Percentiles rank a stretch among this genome's conserved stretches.
Conservation (phyloP, 2,797 vertebrate genomes). For the Falco berigora region DNA sequence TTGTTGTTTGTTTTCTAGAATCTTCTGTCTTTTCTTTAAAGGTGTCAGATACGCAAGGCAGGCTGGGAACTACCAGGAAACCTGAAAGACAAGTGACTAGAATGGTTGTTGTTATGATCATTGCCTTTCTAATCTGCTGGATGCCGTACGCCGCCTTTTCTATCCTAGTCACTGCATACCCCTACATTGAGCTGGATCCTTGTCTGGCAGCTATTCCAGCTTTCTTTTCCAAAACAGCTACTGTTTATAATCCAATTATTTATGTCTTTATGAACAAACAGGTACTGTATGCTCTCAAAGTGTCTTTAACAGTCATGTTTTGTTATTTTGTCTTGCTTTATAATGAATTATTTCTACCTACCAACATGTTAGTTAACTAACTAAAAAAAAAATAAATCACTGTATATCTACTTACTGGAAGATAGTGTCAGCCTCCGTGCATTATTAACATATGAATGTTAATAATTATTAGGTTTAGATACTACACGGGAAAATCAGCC, state of each 20-base stretch:
- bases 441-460: neutral
- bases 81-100: constrained; percentile 85
- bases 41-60: constrained; percentile 80
- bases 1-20: neutral
- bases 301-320: neutral
- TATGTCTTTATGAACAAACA: constrained; percentile 94
- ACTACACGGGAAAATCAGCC: neutral
- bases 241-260: constrained; percentile 89
- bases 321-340: neutral
- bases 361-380: neutral
- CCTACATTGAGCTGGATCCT: constrained; percentile 82
- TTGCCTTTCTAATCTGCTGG: constrained; percentile 89
- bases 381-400: neutral
- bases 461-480: neutral
- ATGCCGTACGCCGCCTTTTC: constrained; percentile 84
- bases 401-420: neutral
- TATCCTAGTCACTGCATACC: constrained; percentile 80
- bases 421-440: neutral
- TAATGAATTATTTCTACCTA: neutral
- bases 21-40: constrained; percentile 46
- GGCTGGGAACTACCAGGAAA: constrained; percentile 78
- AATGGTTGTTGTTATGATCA: constrained; percentile 89
- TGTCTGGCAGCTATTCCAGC: constrained; percentile 82
- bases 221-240: constrained; percentile 89
- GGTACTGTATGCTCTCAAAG: constrained; percentile 67